Evolutionary conservation across 2,797 vertebrate genomes (phyloP), one percentile per base, ranked within the genome.

Genomic region (Hybognathus amarus): DNA sequence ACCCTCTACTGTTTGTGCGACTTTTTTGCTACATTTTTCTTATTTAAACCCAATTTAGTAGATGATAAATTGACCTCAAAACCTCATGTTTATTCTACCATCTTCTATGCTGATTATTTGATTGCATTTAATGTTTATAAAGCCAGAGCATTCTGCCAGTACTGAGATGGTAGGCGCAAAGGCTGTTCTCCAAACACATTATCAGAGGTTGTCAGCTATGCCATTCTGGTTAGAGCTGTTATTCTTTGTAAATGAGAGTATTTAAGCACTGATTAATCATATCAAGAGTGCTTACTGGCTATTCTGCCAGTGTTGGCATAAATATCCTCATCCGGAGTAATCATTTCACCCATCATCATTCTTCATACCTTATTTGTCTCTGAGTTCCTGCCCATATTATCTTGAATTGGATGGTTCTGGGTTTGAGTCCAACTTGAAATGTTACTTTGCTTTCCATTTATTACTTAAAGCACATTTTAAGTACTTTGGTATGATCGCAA

Each of bases 261-360:
- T 85, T 86, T 87, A 89, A 87, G 83, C 67, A 76, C 68, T 18
- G 77, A 89, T 85, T 84, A 81, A 87, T 87, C 63, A 77, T 87
- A 76, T 82, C 67, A 80, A 80, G 79, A 85, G 80, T 71, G 80
- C 78, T 76, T 69, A 17, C 71, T 89, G 88, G 85, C 85, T 84
- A 56, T 38, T 66, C 6, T 90, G 80, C 85, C 83, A 88, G 47
- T 59, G 82, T 47, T 56, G 71, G 79, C 27, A 74, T 77, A 59
- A 56, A 59, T n/a, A 52, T 82, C 47, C 70, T 66, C 79, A 33
- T 27, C 33, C 70, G 73, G 73, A 79, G 67, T 85, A 54, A 36
- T 80, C 38, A 33, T 84, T n/a, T 64, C 38, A 50, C 63, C 64
- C 47, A 38, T 79, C 80, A 68, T 74, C 22, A 47, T 69, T 66